phyloP scores from a whole-genome alignment of 2,113 vertebrate species.

The Daboia siamensis region DNA sequence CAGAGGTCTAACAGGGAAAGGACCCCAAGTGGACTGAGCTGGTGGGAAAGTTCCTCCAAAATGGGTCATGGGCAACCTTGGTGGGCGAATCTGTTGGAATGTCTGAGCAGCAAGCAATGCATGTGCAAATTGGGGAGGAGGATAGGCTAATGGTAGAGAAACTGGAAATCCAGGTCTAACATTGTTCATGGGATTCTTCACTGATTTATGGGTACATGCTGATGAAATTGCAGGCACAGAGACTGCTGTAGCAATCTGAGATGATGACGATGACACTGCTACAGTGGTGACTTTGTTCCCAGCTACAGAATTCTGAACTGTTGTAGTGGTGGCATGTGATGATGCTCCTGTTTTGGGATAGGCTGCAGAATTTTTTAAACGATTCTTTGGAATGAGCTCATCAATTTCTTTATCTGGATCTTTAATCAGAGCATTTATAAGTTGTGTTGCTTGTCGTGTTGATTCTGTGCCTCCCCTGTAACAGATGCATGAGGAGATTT shows the following conservation, averaged over 20 bases:
- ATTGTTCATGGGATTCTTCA: slow-evolving; percentile 87
- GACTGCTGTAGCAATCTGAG: slow-evolving; percentile 83
- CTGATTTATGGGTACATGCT: slow-evolving; percentile 83
- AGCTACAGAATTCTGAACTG: slow-evolving; percentile 75
- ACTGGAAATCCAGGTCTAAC: slow-evolving; percentile 94
- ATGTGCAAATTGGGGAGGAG: slow-evolving; percentile 92
- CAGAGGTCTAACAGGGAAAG: slow-evolving; percentile 94
- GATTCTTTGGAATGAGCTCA: slow-evolving; percentile 97
- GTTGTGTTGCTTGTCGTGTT: slow-evolving; percentile 93
- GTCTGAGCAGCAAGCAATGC: slow-evolving; percentile 96
- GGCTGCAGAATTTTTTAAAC: slow-evolving; percentile 88
- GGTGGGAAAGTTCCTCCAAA: slow-evolving; percentile 97
- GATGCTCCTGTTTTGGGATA: slow-evolving; percentile 82
- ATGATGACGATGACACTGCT: slow-evolving; percentile 81
- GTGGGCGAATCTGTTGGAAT: slow-evolving; percentile 98
- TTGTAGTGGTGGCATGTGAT: slow-evolving; percentile 76
- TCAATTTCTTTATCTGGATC: slow-evolving; percentile 99
- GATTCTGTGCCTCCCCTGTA: slow-evolving; percentile 95
- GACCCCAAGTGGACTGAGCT: slow-evolving; percentile 94
- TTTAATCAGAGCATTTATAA: slow-evolving; percentile 97
- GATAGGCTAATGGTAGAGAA: slow-evolving; percentile 91
- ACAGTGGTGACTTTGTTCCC: slow-evolving; percentile 90
- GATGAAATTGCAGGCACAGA: slow-evolving; percentile 78
- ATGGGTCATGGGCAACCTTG: slow-evolving; percentile 96
- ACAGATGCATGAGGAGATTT: slow-evolving; percentile 1